Evolutionary conservation across 2,797 vertebrate genomes (phyloP).

Genomic region (Dicrostonyx torquatus): DNA sequence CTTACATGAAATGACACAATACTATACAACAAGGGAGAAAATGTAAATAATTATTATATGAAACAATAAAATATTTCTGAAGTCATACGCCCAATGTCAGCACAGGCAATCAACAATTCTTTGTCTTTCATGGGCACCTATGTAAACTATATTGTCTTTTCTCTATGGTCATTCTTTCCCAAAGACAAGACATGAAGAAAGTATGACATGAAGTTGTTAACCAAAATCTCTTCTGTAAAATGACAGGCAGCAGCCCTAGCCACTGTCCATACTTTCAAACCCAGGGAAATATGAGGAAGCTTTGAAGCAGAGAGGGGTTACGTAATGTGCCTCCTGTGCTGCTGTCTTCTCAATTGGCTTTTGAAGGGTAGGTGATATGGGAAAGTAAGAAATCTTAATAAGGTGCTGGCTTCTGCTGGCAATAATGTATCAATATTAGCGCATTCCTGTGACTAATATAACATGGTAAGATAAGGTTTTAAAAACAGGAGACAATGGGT

Average conservation of each 20-base stretch:
- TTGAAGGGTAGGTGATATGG: neutral
- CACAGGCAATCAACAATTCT: too few relatives aligned
- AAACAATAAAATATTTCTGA: neutral
- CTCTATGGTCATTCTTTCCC: neutral
- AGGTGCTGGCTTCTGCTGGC: neutral
- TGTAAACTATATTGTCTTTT: neutral
- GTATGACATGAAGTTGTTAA: neutral
- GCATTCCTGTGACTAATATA: neutral
- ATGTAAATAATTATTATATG: neutral
- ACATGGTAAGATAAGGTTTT: neutral
- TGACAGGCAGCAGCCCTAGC: neutral
- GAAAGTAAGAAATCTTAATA: neutral
- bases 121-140: neutral
- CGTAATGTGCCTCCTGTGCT: neutral
- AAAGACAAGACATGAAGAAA: neutral
- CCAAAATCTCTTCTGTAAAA: neutral
- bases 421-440: neutral
- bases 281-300: neutral
- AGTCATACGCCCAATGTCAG: too few relatives aligned
- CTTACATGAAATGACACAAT: neutral
- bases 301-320: neutral
- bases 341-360: neutral
- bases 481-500: neutral
- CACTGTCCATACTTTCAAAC: neutral
- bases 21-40: neutral